Base-by-base conservation (phyloP, 2,888 invertebrate species). In the Amorpha juglandis region DNA sequence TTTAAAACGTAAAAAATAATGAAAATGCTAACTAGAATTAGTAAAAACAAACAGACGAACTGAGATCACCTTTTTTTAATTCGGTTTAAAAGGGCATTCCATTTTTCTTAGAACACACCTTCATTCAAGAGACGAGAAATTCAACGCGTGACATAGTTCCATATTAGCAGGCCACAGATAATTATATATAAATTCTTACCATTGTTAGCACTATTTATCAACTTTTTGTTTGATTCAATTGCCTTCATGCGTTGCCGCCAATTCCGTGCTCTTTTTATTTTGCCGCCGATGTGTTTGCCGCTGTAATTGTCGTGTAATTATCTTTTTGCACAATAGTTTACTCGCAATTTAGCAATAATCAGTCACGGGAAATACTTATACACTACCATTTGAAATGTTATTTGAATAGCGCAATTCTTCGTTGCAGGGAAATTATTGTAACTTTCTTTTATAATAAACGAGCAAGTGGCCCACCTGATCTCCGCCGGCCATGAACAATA, bases 351-450 rank as follows among this genome's bases (percentile, higher is more conserved):
- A 58, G 38, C 12, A 58, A 58, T 58, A 58, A 58, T 58, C 58
- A 58, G 38, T 58, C 58, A 58, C 58, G 58, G 42, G 58, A 58
- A 58, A 58, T 58, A 42, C 58, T 58, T 58, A 42, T 58, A 58
- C 19, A 55, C 38, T 16, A 58, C 55, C 35, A 55, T 55, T 55
- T 55, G 16, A 38, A 55, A 38, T 55, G 35, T 58, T 19, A 58
- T 42, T 42, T 58, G 58, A 58, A 58, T 58, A 58, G 27, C 16
- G 14, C 6, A 8, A 27, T 1, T 21, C 4, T 19, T 48, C 11
- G 11, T 7, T 6, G 16, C 1, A 50, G 19, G 9, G 8, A 50
- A n/a, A 48, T n/a, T 48, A 48, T 48, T 16, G 8, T 16, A 16
- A 48, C 16, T 16, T 7, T n/a, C 6, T 48, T 48, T 38, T 27